These are phyloP conservation scores for Muscicapa adusta DNA, from an alignment of 2,113 vertebrate species.

Conservation along the genomic window DNA sequence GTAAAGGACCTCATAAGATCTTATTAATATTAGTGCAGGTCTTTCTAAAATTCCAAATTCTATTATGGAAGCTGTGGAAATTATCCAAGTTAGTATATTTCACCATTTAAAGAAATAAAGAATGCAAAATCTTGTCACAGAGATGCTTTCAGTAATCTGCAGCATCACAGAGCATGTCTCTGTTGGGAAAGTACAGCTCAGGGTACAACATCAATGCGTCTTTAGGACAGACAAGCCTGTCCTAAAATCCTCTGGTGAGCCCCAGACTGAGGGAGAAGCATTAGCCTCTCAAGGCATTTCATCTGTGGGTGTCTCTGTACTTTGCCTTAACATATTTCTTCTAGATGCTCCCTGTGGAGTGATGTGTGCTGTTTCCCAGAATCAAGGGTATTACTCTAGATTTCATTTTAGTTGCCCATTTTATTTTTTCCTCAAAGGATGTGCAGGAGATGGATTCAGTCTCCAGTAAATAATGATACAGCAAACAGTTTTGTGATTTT, in stretches of 20 bases:
- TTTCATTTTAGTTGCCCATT: background rate
- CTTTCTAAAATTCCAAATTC: background rate
- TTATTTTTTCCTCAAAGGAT: background rate
- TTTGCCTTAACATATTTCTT: background rate
- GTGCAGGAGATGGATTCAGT: background rate
- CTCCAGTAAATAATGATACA: background rate
- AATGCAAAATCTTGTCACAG: background rate
- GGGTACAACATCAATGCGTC: rapidly evolving
- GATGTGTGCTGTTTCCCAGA: background rate
- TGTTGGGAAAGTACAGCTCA: background rate
- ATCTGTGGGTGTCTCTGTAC: background rate
- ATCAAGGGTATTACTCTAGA: background rate
- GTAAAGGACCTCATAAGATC: background rate
- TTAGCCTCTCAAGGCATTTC: background rate
- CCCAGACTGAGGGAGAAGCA: background rate
- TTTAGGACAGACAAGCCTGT: background rate
- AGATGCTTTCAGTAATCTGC: background rate
- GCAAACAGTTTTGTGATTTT: background rate
- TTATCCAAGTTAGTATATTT: background rate
- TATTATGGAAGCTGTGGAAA: background rate
- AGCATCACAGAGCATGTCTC: rapidly evolving
- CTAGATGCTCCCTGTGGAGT: background rate
- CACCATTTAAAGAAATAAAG: background rate
- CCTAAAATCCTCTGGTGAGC: background rate
- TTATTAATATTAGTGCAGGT: background rate